These are phyloP conservation scores for Zele albiditarsus DNA, from an alignment of 2,888 invertebrate species.

Conservation along the genomic window DNA sequence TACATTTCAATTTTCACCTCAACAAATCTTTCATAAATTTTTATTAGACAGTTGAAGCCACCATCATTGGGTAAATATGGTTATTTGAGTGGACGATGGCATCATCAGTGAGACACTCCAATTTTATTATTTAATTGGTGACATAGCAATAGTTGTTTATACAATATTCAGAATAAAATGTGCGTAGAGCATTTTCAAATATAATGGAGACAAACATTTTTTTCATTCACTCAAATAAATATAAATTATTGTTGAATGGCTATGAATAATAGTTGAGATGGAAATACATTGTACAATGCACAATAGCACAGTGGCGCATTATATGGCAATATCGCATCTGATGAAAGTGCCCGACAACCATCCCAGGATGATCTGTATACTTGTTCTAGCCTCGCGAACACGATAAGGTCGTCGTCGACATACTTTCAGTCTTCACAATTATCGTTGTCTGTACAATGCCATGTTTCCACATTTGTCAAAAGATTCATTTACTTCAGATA, in stretches of 20 bases:
- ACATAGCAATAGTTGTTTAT: no score
- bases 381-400: conserved; percentile 63
- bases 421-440: conserved; percentile 60
- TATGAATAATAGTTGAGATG: conserved; percentile 6
- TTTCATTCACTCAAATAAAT: no score
- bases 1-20: no score
- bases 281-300: conserved; percentile 58
- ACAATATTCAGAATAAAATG: no score
- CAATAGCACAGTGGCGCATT: conserved; percentile 65
- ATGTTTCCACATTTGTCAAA: neutral
- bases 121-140: no score
- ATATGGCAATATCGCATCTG: conserved; percentile 52
- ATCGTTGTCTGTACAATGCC: neutral
- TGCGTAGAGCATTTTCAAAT: no score
- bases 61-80: no score
- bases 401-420: conserved; percentile 67
- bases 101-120: no score
- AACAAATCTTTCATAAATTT: no score
- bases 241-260: neutral
- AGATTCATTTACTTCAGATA: neutral
- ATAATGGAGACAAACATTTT: no score
- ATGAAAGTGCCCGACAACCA: conserved; percentile 57
- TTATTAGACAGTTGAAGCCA: no score
- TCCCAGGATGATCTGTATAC: conserved; percentile 61
- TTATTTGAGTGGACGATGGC: no score